phyloP scores from a whole-genome alignment of 2,797 vertebrate genomes.

The Semotilus atromaculatus region DNA sequence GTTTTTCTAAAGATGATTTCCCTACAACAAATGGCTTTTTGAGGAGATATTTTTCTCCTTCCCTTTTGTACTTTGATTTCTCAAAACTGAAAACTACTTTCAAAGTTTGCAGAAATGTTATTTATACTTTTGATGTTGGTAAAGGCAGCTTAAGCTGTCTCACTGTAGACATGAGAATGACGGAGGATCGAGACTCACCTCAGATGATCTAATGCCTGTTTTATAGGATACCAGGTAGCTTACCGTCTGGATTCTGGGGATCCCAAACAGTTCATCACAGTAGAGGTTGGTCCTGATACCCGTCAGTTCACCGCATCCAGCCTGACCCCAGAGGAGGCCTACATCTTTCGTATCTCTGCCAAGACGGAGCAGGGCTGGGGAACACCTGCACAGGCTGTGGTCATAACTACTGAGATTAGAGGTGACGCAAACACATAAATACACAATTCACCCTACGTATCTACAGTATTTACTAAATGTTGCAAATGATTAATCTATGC shows the following conservation, averaged over 20 bases:
- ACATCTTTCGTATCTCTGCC: conserved; percentile 88
- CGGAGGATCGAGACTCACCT: conserved; percentile 1
- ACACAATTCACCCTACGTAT: background rate
- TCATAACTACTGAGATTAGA: conserved; percentile 93
- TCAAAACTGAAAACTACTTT: conserved; percentile 41
- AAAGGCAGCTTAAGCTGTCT: conserved; percentile 20
- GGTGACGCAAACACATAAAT: conserved; percentile 74
- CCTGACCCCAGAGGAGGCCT: conserved; percentile 85
- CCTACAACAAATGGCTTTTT: conserved; percentile 32
- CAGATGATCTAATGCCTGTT: conserved; percentile 1
- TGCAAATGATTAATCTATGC: background rate
- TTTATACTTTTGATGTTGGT: conserved; percentile 34
- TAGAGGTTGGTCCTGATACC: conserved; percentile 90
- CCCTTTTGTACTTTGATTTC: conserved; percentile 35
- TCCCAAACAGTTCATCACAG: conserved; percentile 88
- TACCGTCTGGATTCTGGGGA: conserved; percentile 89
- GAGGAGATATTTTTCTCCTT: conserved; percentile 15
- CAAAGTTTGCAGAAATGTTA: conserved; percentile 35
- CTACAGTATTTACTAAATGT: background rate
- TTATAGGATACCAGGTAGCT: conserved; percentile 92
- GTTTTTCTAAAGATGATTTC: conserved; percentile 44
- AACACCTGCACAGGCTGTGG: conserved; percentile 85
- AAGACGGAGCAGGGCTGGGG: conserved; percentile 96
- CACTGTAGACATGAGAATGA: conserved; percentile 6
- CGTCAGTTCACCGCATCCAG: conserved; percentile 90